phyloP scores from a whole-genome alignment of 1,140 invertebrate genomes.

The Danaus melanippus region DNA sequence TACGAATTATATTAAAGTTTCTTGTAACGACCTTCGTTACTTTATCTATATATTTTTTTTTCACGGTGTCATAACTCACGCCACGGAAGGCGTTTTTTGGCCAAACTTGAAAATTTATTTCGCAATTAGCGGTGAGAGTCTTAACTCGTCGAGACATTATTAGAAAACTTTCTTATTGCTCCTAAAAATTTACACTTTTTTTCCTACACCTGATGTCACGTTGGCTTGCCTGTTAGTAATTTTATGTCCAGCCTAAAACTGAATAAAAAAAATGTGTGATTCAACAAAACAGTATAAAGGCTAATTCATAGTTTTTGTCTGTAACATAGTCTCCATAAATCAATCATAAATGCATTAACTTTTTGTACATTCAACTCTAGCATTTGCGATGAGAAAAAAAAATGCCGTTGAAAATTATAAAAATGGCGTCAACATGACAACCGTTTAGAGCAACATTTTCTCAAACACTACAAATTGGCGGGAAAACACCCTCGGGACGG shows the following conservation, averaged over 20 bases:
- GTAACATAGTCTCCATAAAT: too few relatives aligned
- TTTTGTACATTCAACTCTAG: too few relatives aligned
- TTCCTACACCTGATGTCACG: slow-evolving; percentile 38
- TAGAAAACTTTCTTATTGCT: slow-evolving; percentile 57
- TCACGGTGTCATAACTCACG: slow-evolving; percentile 38
- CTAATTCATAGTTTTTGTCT: too few relatives aligned
- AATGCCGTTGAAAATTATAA: too few relatives aligned
- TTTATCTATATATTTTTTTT: slow-evolving; percentile 24
- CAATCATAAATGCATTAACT: too few relatives aligned
- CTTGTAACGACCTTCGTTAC: too few relatives aligned
- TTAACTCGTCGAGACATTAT: slow-evolving; percentile 49
- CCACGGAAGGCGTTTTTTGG: slow-evolving; percentile 38
- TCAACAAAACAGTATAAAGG: too few relatives aligned
- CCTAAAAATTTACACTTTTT: slow-evolving; percentile 44
- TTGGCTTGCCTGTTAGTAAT: slow-evolving; percentile 9
- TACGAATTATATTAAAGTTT: too few relatives aligned
- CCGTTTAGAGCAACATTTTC: slow-evolving; percentile 45
- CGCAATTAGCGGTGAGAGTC: slow-evolving; percentile 52
- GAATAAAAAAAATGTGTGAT: too few relatives aligned
- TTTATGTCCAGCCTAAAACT: too few relatives aligned
- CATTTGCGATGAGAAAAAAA: too few relatives aligned
- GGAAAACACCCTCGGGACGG: slow-evolving; percentile 36
- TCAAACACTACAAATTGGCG: slow-evolving; percentile 58
- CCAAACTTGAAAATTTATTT: slow-evolving; percentile 61
- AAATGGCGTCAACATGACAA: slow-evolving; percentile 30